A percentile compares a stretch with the other conserved stretches of the same genome.
Conservation (phyloP, 2,797 vertebrate genomes). For the Enteromius argenteus region DNA sequence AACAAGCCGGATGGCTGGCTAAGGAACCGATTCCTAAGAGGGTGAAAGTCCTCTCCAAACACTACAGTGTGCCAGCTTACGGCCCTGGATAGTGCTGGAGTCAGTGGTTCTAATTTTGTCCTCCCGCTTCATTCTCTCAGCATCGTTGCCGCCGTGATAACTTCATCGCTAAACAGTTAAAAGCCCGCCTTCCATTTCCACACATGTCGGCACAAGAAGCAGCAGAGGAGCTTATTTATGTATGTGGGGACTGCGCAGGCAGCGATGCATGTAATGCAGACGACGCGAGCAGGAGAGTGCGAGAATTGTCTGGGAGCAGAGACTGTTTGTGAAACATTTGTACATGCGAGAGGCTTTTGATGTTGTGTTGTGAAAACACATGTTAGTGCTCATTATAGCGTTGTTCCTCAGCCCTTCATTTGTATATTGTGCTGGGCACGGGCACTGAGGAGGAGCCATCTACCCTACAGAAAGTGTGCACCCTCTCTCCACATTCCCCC, state of each 20-base stretch:
- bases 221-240: conserved; percentile 22
- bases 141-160: conserved; percentile 41
- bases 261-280: conserved; percentile 53
- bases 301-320: conserved; percentile 44
- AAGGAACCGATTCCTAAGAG: conserved; percentile 30
- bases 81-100: conserved; percentile 45
- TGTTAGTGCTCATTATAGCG: conserved; percentile 67
- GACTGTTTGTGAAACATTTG: conserved; percentile 58
- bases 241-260: conserved; percentile 40
- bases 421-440: conserved; percentile 63
- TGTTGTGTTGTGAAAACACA: conserved; percentile 62
- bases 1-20: conserved; percentile 14
- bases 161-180: conserved; percentile 58
- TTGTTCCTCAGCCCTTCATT: conserved; percentile 65
- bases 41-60: conserved; percentile 21
- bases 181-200: conserved; percentile 34
- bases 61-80: conserved; percentile 34
- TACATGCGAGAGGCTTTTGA: conserved; percentile 59
- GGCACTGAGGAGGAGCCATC: conserved; percentile 61
- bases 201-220: conserved; percentile 26
- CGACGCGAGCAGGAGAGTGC: neutral
- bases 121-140: conserved; percentile 31
- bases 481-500: conserved; percentile 69
- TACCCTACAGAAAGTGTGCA: conserved; percentile 64
- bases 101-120: conserved; percentile 52